These are phyloP conservation scores for Cyphomyrus plagiostoma DNA, from an alignment of 2,113 vertebrate species.

Conservation along the genomic window DNA sequence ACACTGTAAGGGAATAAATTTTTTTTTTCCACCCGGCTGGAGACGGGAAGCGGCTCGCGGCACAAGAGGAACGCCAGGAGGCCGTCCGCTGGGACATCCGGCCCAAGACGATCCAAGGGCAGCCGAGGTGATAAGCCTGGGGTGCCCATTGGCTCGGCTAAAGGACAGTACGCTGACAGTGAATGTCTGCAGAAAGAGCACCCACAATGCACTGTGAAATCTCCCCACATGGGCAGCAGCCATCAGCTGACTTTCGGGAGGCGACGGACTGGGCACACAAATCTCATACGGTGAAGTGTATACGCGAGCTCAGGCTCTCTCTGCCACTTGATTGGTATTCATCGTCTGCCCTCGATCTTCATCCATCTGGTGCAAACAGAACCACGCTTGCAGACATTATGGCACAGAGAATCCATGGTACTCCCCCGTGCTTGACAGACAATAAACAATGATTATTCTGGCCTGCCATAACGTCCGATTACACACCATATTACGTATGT, in stretches of 20 bases:
- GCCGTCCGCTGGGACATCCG: conserved; percentile 34
- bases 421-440: neutral
- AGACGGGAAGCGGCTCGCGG: conserved; percentile 9
- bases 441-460: neutral
- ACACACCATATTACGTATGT: neutral
- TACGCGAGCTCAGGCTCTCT: conserved; percentile 46
- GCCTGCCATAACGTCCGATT: neutral
- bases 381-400: conserved; percentile 1
- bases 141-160: neutral
- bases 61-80: conserved; percentile 30
- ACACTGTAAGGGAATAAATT: conserved; percentile 38
- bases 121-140: neutral
- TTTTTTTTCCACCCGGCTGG: conserved; percentile 30
- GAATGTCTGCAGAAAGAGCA: too few relatives aligned
- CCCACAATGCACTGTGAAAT: conserved; percentile 30
- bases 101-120: neutral
- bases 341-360: conserved; percentile 47
- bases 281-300: conserved; percentile 51
- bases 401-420: neutral
- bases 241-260: conserved; percentile 43
- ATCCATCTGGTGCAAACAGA: conserved; percentile 48
- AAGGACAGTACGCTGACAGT: conserved; percentile 36
- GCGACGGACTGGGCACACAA: conserved; percentile 43
- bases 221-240: conserved; percentile 35
- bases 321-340: conserved; percentile 45